phyloP scores from a whole-genome alignment of 2,888 invertebrate species.

The Diarsia brunnea region DNA sequence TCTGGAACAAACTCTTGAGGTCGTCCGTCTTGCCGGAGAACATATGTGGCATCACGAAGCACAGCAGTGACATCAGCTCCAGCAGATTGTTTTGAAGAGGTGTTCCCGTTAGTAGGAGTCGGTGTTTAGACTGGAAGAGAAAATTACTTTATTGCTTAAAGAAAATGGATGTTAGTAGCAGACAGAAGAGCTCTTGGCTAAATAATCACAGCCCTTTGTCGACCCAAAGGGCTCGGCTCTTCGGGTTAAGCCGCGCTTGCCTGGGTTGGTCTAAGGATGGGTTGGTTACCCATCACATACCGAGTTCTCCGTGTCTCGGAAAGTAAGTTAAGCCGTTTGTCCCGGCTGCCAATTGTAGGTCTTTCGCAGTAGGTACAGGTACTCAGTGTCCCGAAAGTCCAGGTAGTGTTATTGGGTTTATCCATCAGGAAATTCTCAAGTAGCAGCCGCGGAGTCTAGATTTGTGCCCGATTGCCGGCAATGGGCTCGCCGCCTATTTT shows the following conservation, averaged over 20 bases:
- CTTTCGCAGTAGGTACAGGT: too few relatives aligned
- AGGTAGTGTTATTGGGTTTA: too few relatives aligned
- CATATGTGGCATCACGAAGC: constrained; percentile 99
- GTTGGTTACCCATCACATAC: neutral
- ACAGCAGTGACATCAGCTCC: constrained; percentile 98
- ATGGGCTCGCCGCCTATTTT: too few relatives aligned
- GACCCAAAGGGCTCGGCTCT: too few relatives aligned
- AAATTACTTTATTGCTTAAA: constrained; percentile 7
- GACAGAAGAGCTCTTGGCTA: too few relatives aligned
- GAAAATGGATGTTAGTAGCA: too few relatives aligned
- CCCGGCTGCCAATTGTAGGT: neutral
- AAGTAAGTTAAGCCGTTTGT: neutral
- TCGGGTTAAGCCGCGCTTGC: neutral
- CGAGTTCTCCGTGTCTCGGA: neutral
- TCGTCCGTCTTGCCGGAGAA: constrained; percentile 97
- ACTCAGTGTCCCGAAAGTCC: too few relatives aligned
- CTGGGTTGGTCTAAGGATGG: neutral
- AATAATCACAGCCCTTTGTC: neutral
- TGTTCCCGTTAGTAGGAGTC: constrained; percentile 98
- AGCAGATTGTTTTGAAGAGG: constrained; percentile 98
- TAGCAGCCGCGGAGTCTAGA: too few relatives aligned
- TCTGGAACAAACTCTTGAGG: constrained; percentile 96
- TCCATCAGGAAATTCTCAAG: too few relatives aligned
- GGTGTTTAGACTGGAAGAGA: constrained; percentile 93
- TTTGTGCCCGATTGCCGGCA: too few relatives aligned